phyloP scores from a whole-genome alignment of 2,888 invertebrate genomes.

The Hecatera dysodea region DNA sequence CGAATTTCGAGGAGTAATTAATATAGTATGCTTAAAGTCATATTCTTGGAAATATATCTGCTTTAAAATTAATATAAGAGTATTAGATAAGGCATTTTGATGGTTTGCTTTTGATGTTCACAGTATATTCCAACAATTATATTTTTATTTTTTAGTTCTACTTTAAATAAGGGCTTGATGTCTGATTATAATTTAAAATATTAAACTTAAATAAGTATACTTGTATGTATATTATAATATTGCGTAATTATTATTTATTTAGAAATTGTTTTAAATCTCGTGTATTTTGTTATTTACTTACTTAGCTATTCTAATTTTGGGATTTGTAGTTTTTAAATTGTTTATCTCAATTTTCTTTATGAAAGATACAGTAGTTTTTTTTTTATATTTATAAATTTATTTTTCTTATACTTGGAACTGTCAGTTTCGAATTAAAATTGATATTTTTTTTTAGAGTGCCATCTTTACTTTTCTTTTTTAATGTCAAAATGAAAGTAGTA shows the following conservation, averaged over 20 bases:
- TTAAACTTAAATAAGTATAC: slow-evolving; percentile 29
- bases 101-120: slow-evolving; percentile 36
- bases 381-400: not conserved
- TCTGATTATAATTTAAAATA: slow-evolving; percentile 39
- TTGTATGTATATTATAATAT: slow-evolving; percentile 21
- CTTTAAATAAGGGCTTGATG: slow-evolving; percentile 26
- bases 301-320: slow-evolving; percentile 15
- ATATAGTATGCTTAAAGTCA: slow-evolving; percentile 36
- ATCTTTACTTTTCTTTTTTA: slow-evolving; percentile 27
- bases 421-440: slow-evolving; percentile 2
- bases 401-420: not conserved
- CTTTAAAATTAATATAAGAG: slow-evolving; percentile 42
- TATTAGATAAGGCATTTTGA: slow-evolving; percentile 20
- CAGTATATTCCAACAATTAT: slow-evolving; percentile 19
- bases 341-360: slow-evolving; percentile 9
- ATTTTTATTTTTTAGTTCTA: slow-evolving; percentile 17
- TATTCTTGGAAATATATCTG: slow-evolving; percentile 39
- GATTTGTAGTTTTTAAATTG: slow-evolving; percentile 6
- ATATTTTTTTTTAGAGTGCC: slow-evolving; percentile 22
- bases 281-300: slow-evolving; percentile 40
- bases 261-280: slow-evolving; percentile 12
- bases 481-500: slow-evolving; percentile 23
- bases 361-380: not conserved
- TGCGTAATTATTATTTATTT: slow-evolving; percentile 31
- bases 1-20: slow-evolving; percentile 23